Percentiles rank a stretch among this genome's conserved stretches.
These are phyloP conservation scores for Ligdia adustata DNA, from an alignment of 2,888 invertebrate species.

Conservation along the genomic window DNA sequence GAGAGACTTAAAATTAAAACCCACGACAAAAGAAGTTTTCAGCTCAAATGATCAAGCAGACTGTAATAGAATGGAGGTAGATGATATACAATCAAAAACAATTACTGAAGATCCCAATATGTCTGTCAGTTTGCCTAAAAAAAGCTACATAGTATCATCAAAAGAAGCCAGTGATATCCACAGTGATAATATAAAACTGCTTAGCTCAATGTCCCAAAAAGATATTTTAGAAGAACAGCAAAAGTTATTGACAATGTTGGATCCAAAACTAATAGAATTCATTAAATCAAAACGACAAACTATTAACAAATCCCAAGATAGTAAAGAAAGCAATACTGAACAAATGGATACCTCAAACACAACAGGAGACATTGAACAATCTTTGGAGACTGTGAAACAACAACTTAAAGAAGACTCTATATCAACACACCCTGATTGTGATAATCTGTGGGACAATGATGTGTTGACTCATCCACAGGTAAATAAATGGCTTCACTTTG, in stretches of 20 bases:
- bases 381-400: too few species aligned
- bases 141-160: constrained; percentile 77
- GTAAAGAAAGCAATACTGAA: constrained; percentile 25
- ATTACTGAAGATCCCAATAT: constrained; percentile 10
- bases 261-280: constrained; percentile 88
- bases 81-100: constrained; percentile 41
- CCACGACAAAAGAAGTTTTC: too few species aligned
- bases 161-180: constrained; percentile 86
- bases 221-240: constrained; percentile 90
- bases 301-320: neutral
- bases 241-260: constrained; percentile 85
- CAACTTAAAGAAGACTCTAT: neutral
- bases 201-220: constrained; percentile 87
- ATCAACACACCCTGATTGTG: constrained; percentile 34
- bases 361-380: neutral
- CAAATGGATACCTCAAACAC: constrained; percentile 56
- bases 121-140: constrained; percentile 49
- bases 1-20: constrained; percentile 53
- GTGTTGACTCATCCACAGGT: constrained; percentile 84
- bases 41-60: constrained; percentile 50
- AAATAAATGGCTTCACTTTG: constrained; percentile 93
- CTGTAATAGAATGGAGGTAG: constrained; percentile 55
- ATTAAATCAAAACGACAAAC: constrained; percentile 71
- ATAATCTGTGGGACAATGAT: constrained; percentile 80
- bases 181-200: constrained; percentile 86